Evolutionary conservation across 1,140 invertebrate species (phyloP).

Genomic region (Ips typographus): DNA sequence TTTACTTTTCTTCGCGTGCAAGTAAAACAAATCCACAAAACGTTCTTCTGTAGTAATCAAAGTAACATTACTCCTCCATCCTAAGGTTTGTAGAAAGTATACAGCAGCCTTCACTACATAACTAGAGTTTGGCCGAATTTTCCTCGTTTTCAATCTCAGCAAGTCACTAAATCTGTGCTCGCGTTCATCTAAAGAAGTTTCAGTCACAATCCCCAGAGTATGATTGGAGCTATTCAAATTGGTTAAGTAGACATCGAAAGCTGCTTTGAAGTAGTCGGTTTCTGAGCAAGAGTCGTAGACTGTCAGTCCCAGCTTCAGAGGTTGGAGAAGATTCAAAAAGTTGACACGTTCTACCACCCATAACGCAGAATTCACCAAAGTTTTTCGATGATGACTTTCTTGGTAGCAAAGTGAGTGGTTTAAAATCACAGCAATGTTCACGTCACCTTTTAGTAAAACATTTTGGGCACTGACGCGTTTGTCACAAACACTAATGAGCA

Average conservation of each 20-base stretch:
- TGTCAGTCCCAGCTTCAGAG: slow-evolving; percentile 40
- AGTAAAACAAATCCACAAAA: slow-evolving; percentile 44
- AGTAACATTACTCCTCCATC: slow-evolving; percentile 45
- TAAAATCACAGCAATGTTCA: background rate
- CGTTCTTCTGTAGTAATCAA: slow-evolving; percentile 40
- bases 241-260: slow-evolving; percentile 42
- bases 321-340: slow-evolving; percentile 34
- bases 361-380: slow-evolving; percentile 38
- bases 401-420: background rate
- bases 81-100: slow-evolving; percentile 38
- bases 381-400: slow-evolving; percentile 15
- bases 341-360: slow-evolving; percentile 46
- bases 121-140: background rate
- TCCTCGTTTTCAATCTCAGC: slow-evolving; percentile 36
- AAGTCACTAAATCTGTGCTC: slow-evolving; percentile 39
- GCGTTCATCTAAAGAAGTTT: slow-evolving; percentile 26
- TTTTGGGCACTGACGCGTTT: background rate
- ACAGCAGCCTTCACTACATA: slow-evolving; percentile 40
- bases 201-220: slow-evolving; percentile 40
- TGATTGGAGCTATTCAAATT: slow-evolving; percentile 21
- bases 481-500: too few species aligned
- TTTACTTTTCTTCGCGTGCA: slow-evolving; percentile 35
- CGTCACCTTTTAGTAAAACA: background rate
- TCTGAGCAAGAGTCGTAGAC: slow-evolving; percentile 41
- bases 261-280: slow-evolving; percentile 38